Conservation (phyloP, 2,797 vertebrate species). For the Sternotherus odoratus region DNA sequence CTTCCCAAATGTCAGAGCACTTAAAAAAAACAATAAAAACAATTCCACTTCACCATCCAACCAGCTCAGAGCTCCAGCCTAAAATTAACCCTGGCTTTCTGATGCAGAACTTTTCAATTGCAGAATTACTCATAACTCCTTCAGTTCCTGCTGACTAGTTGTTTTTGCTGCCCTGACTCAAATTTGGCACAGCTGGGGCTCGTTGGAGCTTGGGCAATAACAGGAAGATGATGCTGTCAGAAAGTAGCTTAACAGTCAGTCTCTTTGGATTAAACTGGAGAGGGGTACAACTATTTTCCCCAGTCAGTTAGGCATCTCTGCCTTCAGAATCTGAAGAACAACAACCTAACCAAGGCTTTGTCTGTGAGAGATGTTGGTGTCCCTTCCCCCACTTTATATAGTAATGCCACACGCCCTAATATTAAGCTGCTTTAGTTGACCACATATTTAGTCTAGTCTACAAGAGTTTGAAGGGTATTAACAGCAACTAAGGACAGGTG, state of each 20-base stretch:
- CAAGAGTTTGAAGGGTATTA: constrained; percentile 45
- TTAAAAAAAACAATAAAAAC: background rate
- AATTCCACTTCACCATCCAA: constrained; percentile 10
- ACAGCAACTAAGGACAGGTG: background rate
- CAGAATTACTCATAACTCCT: constrained; percentile 74
- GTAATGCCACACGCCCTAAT: background rate
- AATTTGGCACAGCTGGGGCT: constrained; percentile 72
- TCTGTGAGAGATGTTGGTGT: background rate
- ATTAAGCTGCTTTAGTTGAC: background rate
- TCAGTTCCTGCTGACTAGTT: constrained; percentile 70
- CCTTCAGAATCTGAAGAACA: constrained; percentile 29
- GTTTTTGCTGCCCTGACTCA: constrained; percentile 72
- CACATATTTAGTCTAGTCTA: background rate
- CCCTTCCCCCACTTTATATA: background rate
- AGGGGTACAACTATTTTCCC: constrained; percentile 38
- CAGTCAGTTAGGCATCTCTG: background rate
- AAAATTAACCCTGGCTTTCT: constrained; percentile 70
- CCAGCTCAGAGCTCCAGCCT: constrained; percentile 57
- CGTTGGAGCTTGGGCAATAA: constrained; percentile 52
- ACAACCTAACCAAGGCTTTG: constrained; percentile 15
- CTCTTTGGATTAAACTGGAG: constrained; percentile 55
- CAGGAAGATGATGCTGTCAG: constrained; percentile 60
- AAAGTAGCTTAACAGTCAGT: constrained; percentile 63
- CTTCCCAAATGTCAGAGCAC: background rate
- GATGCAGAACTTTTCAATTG: constrained; percentile 52